These are phyloP conservation scores for Iphiclides podalirius DNA, from an alignment of 2,888 invertebrate genomes.

Conservation along the genomic window DNA sequence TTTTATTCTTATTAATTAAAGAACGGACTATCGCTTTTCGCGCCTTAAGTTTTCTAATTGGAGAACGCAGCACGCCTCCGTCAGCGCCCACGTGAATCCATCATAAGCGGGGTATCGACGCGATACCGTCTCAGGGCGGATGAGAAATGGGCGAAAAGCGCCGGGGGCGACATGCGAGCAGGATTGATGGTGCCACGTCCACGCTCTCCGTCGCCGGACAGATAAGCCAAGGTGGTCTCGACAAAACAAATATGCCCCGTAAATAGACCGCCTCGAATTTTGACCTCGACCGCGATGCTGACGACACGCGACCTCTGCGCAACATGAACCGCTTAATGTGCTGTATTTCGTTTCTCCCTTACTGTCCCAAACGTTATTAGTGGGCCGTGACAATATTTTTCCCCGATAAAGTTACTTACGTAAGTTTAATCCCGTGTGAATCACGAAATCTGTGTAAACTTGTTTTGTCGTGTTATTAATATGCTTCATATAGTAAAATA, in stretches of 20 bases:
- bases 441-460: too few species aligned
- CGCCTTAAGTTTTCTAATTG: conserved; percentile 29
- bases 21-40: too few species aligned
- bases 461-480: too few species aligned
- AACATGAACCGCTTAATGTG: too few species aligned
- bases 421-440: too few species aligned
- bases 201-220: conserved; percentile 35
- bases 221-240: conserved; percentile 55
- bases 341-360: too few species aligned
- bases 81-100: conserved; percentile 33
- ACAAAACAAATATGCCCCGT: conserved; percentile 36
- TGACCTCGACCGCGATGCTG: too few species aligned
- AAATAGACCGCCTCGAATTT: conserved; percentile 31
- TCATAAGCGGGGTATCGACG: conserved; percentile 25
- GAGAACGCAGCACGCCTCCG: conserved; percentile 33
- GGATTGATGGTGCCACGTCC: conserved; percentile 57
- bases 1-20: background rate
- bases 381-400: too few species aligned
- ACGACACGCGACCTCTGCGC: too few species aligned
- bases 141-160: conserved; percentile 49
- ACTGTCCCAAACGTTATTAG: too few species aligned
- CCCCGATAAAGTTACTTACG: too few species aligned
- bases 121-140: conserved; percentile 37
- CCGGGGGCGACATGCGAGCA: conserved; percentile 41
- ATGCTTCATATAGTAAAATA: too few species aligned